Base-by-base conservation (phyloP, 2,113 vertebrate species). In the Psilopogon haemacephalus region DNA sequence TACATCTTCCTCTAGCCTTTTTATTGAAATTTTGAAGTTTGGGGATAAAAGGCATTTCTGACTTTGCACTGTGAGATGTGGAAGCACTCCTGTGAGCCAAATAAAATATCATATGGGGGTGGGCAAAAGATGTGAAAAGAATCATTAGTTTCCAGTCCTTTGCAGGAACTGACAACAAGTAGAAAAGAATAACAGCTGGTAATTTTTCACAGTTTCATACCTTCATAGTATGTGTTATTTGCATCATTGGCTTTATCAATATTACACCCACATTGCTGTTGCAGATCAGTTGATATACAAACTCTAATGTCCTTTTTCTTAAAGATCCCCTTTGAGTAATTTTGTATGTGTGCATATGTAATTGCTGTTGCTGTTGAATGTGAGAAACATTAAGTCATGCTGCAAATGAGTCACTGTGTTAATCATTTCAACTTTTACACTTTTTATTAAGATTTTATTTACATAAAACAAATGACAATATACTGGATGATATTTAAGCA, bases 381-480 rank as follows among this genome's bases (percentile, higher is more conserved):
- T 78, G 84, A 86, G 65, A 69, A 63, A 56, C 30, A 40, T 90
- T 78, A 92, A 96, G 80, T 95, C 88, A 86, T 62, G 38, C 63
- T 55, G 38, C 74, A 91, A 94, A 52, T 96, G 79, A 97, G 55
- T 96, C 91, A 94, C 78, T 88, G 20, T 88, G 82, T 86, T 95
- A 95, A 84, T 95, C 88, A 96, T 60, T 96, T 92, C 91, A 94
- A 96, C 95, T 95, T 90, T 59, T 70, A 93, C 69, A 67, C 76
- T 95, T 93, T 92, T 97, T 87, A 95, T 96, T 96, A 95, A 94
- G 42, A 92, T 94, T 96, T 95, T 95, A 56, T 96, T 97, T 97
- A 95, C 90, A 91, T 92, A 90, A 96, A 96, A 95, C 92, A 96
- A 93, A 89, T 95, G 80, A 88, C 79, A 95, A 38, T 95, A 85